Percentiles rank a stretch among this genome's conserved stretches.
Conservation (phyloP, 2,888 invertebrate species). For the Ferrisia virgata region DNA sequence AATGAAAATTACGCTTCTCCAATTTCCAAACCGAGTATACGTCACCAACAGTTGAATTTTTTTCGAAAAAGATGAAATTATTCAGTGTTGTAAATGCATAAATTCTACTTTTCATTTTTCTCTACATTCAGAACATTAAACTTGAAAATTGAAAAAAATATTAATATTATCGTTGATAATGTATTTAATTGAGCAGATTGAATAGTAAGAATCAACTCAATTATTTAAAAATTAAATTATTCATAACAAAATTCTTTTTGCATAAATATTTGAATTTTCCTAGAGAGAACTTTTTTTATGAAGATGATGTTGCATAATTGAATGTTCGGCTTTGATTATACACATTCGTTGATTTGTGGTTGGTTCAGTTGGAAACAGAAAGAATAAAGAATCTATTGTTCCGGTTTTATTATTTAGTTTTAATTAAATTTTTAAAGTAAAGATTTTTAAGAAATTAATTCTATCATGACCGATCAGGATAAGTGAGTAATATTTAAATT, state of each 20-base stretch:
- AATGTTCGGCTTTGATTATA: constrained; percentile 26
- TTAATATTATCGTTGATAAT: background rate
- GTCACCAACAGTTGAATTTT: background rate
- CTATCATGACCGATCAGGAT: constrained; percentile 41
- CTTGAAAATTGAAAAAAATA: background rate
- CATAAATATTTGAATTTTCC: background rate
- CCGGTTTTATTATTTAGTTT: constrained; percentile 37
- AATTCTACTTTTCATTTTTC: background rate
- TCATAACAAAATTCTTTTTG: background rate
- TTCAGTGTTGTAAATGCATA: background rate
- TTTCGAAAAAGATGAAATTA: background rate
- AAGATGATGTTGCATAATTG: constrained; percentile 6
- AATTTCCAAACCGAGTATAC: background rate
- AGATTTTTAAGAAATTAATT: constrained; percentile 10
- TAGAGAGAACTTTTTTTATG: background rate
- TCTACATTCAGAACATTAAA: background rate
- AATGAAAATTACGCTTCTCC: background rate
- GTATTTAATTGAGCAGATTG: background rate
- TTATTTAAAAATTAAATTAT: background rate
- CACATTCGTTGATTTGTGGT: constrained; percentile 42
- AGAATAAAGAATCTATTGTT: constrained; percentile 33
- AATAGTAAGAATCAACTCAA: no score
- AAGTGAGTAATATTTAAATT: background rate
- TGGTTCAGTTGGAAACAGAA: constrained; percentile 31
- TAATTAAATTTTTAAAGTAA: constrained; percentile 30